Evolutionary conservation across 2,888 invertebrate species (phyloP).

Genomic region (Syrphus vitripennis): DNA sequence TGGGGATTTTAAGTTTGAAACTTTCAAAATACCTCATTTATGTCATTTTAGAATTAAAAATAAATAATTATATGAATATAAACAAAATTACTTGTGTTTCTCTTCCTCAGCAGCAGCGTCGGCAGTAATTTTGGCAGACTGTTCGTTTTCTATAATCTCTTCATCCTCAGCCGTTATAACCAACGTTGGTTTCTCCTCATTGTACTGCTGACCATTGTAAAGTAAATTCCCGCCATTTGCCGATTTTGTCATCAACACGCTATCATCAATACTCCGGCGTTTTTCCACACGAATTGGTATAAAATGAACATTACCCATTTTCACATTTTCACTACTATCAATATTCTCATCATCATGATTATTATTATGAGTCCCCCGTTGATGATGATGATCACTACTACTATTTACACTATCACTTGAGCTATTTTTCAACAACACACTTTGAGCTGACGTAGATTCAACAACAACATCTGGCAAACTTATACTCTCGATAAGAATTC

Average conservation of each 20-base stretch:
- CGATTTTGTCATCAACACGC: conserved; percentile 73
- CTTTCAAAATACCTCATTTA: too few species aligned
- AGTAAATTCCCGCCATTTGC: conserved; percentile 51
- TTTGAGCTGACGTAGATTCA: conserved; percentile 77
- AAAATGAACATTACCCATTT: conserved; percentile 79
- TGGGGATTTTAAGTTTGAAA: too few species aligned
- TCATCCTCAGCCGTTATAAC: conserved; percentile 77
- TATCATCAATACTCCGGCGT: conserved; percentile 77
- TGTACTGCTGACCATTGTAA: conserved; percentile 68
- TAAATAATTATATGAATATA: neutral
- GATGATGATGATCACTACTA: conserved; percentile 61
- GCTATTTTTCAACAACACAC: conserved; percentile 32
- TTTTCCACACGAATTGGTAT: conserved; percentile 78
- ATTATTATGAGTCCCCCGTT: conserved; percentile 72
- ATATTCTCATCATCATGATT: conserved; percentile 80
- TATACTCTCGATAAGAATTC: conserved; percentile 80
- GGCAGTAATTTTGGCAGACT: neutral
- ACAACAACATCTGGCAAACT: conserved; percentile 81
- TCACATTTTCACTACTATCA: conserved; percentile 77
- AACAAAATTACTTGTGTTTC: conserved; percentile 70
- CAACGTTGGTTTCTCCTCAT: conserved; percentile 73
- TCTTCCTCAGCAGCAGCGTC: conserved; percentile 1
- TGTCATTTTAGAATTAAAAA: neutral
- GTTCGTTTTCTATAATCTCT: conserved; percentile 60
- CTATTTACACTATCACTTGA: conserved; percentile 52